Evolutionary conservation across 2,797 vertebrate species (phyloP).

Genomic region (Mormyrops attenuatus): DNA sequence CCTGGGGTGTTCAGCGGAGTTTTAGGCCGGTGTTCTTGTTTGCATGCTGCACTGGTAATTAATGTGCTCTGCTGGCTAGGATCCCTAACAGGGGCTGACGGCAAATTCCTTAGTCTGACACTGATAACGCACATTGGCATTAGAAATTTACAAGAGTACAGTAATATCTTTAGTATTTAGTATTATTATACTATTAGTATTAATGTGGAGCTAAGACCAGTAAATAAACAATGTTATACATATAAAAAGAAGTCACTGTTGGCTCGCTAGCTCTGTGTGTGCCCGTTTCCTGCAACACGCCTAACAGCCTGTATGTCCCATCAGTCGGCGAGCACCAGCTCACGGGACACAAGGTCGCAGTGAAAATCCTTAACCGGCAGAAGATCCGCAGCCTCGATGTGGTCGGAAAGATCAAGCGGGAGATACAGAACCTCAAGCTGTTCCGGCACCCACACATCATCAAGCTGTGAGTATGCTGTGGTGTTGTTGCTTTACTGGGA

Average conservation of each 20-base stretch:
- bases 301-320: slow-evolving; percentile 27
- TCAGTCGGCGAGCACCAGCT: slow-evolving; percentile 93
- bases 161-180: too few species aligned
- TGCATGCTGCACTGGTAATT: not conserved
- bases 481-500: not conserved
- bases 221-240: not conserved
- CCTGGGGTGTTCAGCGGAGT: not conserved
- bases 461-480: slow-evolving; percentile 81
- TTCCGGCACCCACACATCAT: slow-evolving; percentile 98
- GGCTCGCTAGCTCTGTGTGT: not conserved
- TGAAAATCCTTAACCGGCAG: slow-evolving; percentile 97
- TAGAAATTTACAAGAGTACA: not conserved
- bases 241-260: not conserved
- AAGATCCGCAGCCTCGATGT: slow-evolving; percentile 97
- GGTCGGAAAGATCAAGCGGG: slow-evolving; percentile 96
- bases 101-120: not conserved
- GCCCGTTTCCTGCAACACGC: not conserved
- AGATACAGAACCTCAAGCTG: slow-evolving; percentile 98
- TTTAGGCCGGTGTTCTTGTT: not conserved
- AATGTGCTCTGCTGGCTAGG: not conserved
- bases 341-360: slow-evolving; percentile 96
- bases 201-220: not conserved
- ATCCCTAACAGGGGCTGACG: not conserved
- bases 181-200: not conserved
- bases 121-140: not conserved